Conservation (phyloP, 2,888 invertebrate species). For the Tuta absoluta region DNA sequence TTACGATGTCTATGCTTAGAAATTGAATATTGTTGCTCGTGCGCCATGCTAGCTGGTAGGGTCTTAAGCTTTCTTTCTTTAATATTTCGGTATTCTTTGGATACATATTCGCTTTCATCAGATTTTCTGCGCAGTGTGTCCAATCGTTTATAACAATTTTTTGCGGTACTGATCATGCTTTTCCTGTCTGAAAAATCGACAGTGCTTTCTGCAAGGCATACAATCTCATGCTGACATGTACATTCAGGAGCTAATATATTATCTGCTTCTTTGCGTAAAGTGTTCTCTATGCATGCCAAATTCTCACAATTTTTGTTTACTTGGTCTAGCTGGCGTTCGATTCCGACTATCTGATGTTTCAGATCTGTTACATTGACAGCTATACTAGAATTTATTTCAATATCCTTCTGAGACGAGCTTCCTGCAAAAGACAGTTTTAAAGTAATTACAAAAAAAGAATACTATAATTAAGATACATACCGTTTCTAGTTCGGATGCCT, state of each 20-base stretch:
- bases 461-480: not conserved
- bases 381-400: constrained; percentile 65
- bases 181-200: constrained; percentile 36
- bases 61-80: constrained; percentile 32
- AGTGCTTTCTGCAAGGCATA: constrained; percentile 35
- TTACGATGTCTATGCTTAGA: constrained; percentile 41
- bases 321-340: constrained; percentile 59
- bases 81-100: constrained; percentile 35
- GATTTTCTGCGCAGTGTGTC: constrained; percentile 46
- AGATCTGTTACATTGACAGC: constrained; percentile 63
- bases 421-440: constrained; percentile 62
- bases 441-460: not conserved
- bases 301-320: constrained; percentile 59
- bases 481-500: no score
- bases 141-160: constrained; percentile 54
- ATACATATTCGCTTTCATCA: constrained; percentile 43
- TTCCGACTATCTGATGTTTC: constrained; percentile 60
- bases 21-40: not conserved
- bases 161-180: constrained; percentile 47
- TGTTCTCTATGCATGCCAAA: constrained; percentile 45
- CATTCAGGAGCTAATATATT: constrained; percentile 34
- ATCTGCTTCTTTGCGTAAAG: constrained; percentile 41
- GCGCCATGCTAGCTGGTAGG: constrained; percentile 23
- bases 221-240: constrained; percentile 33
- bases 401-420: constrained; percentile 59